A percentile compares a stretch with the other conserved stretches of the same genome.
phyloP scores from a whole-genome alignment of 2,888 invertebrate genomes.

The Perithous albicinctus region DNA sequence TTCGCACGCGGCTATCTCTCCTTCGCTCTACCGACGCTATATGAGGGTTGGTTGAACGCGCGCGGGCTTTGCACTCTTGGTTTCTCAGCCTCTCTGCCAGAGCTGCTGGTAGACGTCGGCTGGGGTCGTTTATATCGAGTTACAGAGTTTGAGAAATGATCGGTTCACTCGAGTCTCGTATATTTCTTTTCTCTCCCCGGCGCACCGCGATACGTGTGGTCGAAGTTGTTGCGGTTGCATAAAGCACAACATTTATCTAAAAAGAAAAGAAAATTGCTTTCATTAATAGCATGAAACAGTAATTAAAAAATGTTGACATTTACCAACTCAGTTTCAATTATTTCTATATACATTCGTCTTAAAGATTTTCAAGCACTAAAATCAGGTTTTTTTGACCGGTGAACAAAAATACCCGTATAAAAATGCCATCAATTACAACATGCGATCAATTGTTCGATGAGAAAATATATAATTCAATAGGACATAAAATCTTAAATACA shows the following conservation, averaged over 20 bases:
- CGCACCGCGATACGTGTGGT: slow-evolving; percentile 15
- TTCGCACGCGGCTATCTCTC: slow-evolving; percentile 39
- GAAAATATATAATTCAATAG: too few species aligned
- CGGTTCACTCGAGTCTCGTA: slow-evolving; percentile 69
- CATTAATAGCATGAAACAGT: neutral
- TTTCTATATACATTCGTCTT: neutral
- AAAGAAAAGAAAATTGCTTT: neutral
- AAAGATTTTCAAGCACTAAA: too few species aligned
- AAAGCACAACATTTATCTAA: slow-evolving; percentile 12
- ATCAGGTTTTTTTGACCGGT: too few species aligned
- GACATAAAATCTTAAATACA: too few species aligned
- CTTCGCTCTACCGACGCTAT: slow-evolving; percentile 1
- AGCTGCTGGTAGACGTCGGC: neutral
- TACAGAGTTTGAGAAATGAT: slow-evolving; percentile 83
- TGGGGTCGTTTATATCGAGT: slow-evolving; percentile 81
- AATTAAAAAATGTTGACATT: neutral
- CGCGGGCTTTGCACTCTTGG: slow-evolving; percentile 1
- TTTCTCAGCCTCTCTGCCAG: slow-evolving; percentile 23
- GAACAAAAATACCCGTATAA: too few species aligned
- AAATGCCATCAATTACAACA: too few species aligned
- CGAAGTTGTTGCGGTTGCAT: slow-evolving; percentile 25
- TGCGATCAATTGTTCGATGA: too few species aligned
- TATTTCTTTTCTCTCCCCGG: slow-evolving; percentile 42
- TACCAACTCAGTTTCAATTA: neutral
- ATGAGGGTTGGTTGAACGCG: slow-evolving; percentile 15